Percentiles rank a stretch among this genome's conserved stretches.
Evolutionary conservation across 2,113 vertebrate genomes (phyloP).

Genomic region (Barnardius zonarius): DNA sequence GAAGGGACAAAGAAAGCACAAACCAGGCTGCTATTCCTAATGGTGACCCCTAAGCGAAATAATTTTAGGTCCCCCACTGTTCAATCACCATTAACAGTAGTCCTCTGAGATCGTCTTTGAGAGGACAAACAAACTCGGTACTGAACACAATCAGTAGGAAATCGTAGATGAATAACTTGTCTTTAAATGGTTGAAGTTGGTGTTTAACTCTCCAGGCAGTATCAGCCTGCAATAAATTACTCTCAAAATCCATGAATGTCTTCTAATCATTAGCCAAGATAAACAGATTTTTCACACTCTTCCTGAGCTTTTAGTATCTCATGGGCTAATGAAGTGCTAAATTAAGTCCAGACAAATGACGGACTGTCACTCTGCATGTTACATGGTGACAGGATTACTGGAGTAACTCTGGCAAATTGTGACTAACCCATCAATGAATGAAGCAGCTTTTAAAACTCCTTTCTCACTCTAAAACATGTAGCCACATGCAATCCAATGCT

Average conservation of each 20-base stretch:
- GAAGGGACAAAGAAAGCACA: neutral
- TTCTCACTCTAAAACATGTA: neutral
- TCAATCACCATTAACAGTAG: neutral
- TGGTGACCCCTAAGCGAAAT: neutral
- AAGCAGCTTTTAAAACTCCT: constrained; percentile 2
- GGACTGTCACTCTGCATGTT: neutral
- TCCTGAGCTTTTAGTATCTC: constrained; percentile 56
- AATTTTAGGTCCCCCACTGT: neutral
- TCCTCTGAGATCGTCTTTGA: neutral
- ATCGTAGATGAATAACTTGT: constrained; percentile 16
- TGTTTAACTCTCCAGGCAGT: constrained; percentile 56
- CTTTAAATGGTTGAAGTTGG: neutral
- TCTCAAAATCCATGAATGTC: constrained; percentile 20
- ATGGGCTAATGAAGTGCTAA: constrained; percentile 66
- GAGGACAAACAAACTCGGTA: neutral
- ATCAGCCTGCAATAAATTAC: constrained; percentile 49
- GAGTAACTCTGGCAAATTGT: neutral
- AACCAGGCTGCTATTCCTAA: neutral
- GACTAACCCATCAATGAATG: neutral
- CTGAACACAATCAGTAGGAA: neutral
- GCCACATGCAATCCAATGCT: neutral
- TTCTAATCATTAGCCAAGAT: constrained; percentile 47
- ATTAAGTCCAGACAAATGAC: constrained; percentile 52
- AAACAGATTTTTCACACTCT: constrained; percentile 35
- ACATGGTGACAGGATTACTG: constrained; percentile 1